Evolutionary conservation across 2,797 vertebrate species (phyloP).

Genomic region (Acanthurus leucopareius): DNA sequence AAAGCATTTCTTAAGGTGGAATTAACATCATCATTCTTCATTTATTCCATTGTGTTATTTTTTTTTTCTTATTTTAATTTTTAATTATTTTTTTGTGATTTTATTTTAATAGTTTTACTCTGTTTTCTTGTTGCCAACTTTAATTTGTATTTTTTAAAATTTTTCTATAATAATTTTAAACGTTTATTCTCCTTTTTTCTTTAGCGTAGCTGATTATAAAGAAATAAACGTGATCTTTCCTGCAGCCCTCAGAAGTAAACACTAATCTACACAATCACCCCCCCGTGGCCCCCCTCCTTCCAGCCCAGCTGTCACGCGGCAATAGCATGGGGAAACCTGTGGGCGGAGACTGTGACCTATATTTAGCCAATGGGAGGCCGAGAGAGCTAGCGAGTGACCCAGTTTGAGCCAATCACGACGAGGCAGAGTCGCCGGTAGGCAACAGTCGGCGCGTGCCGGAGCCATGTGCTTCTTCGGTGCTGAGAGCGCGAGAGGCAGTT

Average conservation of each 20-base stretch:
- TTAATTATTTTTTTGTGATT: too few species aligned
- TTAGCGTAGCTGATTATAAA: not conserved
- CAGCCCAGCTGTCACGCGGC: constrained; percentile 82
- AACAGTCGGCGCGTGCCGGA: constrained; percentile 81
- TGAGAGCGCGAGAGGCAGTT: constrained; percentile 40
- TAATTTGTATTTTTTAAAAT: too few species aligned
- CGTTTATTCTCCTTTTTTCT: not conserved
- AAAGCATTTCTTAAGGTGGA: too few species aligned
- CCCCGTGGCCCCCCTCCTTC: not conserved
- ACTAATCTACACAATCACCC: constrained; percentile 61
- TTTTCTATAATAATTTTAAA: not conserved
- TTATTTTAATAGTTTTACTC: too few species aligned
- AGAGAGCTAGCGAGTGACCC: constrained; percentile 87
- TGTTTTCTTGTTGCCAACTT: too few species aligned
- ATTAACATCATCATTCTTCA: too few species aligned
- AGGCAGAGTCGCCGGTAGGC: constrained; percentile 75
- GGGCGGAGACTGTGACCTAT: constrained; percentile 92
- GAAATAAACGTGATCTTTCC: constrained; percentile 4
- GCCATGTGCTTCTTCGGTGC: constrained; percentile 80
- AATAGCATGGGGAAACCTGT: constrained; percentile 78
- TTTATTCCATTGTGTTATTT: too few species aligned
- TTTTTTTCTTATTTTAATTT: too few species aligned
- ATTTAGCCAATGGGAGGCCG: constrained; percentile 88
- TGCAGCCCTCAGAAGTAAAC: constrained; percentile 19
- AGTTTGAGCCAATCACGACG: constrained; percentile 84